Base-by-base conservation (phyloP, 2,113 vertebrate genomes). In the Columba janthina region DNA sequence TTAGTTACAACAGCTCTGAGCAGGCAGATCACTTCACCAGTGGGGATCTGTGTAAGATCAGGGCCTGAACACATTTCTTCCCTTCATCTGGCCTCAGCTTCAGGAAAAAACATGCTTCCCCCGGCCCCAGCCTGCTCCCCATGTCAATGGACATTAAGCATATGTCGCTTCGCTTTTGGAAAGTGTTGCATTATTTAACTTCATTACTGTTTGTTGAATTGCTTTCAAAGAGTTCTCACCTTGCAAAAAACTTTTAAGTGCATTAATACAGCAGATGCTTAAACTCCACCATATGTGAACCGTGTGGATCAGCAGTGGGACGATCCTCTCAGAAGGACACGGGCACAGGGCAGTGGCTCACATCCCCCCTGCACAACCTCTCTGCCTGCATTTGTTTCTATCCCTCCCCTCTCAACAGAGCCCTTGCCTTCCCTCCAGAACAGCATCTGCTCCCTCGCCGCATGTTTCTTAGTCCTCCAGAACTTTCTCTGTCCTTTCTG, bases 21-120 rank as follows among this genome's bases (percentile, higher is more conserved):
- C 70, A 90, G 76, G 70, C 86, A 95, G 65, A 90, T 89, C 92
- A 67, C 72, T 84, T 88, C 92, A 89, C 66, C 80, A 72, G n/a
- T 0, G 24, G 24, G 58, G 86, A 88, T 95, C 95, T 96, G 96
- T 25, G 20, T 73, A 96, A 88, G 77, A 94, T 95, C 91, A 96
- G 50, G 28, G 87, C 28, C 81, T 85, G 28, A 93, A 72, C 57
- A 70, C 4, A 1, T 72, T 90, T 84, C 51, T 92, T 80, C 85
- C 93, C 79, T 90, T 83, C 46, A 58, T 90, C 91, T 90, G 92
- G 85, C 95, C 93, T 88, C 91, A 83, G 64, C 32, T 88, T 56
- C 90, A 93, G 78, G 32, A 88, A 83, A 73, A 82, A 88, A 84
- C 78, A 64, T 5, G 38, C 48, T 85, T 56, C 6, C 2, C 44